Evolutionary conservation across 1,140 invertebrate genomes (phyloP).

Genomic region (Pissodes strobi): DNA sequence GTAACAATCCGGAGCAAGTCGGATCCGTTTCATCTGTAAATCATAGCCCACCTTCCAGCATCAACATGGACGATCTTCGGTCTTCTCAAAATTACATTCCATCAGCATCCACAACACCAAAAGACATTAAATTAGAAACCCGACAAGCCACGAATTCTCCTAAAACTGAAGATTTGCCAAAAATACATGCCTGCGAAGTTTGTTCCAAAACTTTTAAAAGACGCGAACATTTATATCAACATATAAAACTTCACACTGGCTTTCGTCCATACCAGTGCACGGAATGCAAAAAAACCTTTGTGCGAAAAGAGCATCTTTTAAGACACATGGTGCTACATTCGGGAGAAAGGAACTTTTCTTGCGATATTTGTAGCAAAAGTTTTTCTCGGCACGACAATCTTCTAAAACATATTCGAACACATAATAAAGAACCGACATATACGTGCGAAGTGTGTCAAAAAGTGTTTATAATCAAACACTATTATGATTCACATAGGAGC

Average conservation of each 20-base stretch:
- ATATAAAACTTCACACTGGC: conserved; percentile 71
- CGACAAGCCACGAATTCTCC: background rate
- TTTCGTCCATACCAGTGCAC: conserved; percentile 68
- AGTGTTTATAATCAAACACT: conserved; percentile 72
- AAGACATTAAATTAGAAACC: background rate
- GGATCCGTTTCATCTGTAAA: background rate
- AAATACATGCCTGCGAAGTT: conserved; percentile 58
- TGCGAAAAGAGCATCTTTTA: conserved; percentile 71
- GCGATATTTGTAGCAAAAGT: conserved; percentile 75
- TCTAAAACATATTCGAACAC: conserved; percentile 70
- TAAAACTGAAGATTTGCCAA: conserved; percentile 23
- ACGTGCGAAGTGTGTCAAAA: conserved; percentile 74
- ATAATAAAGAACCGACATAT: conserved; percentile 69
- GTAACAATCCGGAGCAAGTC: background rate
- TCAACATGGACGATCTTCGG: conserved; percentile 23
- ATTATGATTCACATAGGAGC: conserved; percentile 65
- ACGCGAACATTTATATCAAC: conserved; percentile 64
- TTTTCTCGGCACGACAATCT: conserved; percentile 79
- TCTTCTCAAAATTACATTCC: background rate
- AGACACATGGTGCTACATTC: conserved; percentile 76
- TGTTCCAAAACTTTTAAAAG: conserved; percentile 65
- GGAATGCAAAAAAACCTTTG: conserved; percentile 72
- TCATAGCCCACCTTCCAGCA: conserved; percentile 5
- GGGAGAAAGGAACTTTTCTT: conserved; percentile 73
- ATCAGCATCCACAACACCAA: background rate